phyloP scores from a whole-genome alignment of 2,888 invertebrate genomes.

The Calameuta idolon region DNA sequence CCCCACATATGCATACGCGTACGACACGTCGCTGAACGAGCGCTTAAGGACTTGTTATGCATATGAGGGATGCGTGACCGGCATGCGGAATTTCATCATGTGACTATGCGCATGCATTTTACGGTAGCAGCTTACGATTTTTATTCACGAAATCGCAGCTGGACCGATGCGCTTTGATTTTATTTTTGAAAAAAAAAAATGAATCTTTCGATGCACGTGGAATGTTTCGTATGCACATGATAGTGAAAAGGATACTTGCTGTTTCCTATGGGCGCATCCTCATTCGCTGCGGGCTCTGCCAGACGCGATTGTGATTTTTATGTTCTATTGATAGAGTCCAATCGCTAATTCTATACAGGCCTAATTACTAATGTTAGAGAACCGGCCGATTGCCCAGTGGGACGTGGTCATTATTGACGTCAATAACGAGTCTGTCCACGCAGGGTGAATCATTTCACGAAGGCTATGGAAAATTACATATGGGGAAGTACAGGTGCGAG shows the following conservation, averaged over 20 bases:
- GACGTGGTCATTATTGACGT: constrained; percentile 53
- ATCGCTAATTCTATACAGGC: constrained; percentile 40
- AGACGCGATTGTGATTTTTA: not conserved
- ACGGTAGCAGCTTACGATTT: not conserved
- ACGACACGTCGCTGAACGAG: constrained; percentile 19
- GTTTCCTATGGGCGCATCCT: not conserved
- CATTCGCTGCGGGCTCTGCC: not conserved
- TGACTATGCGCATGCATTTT: constrained; percentile 24
- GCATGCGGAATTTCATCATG: constrained; percentile 42
- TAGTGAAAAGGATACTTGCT: not conserved
- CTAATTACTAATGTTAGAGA: constrained; percentile 55
- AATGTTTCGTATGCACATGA: not conserved
- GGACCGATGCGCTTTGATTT: constrained; percentile 23
- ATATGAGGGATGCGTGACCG: constrained; percentile 51
- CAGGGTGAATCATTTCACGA: too few relatives aligned
- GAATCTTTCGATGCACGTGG: not conserved
- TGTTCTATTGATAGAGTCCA: constrained; percentile 31
- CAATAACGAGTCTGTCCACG: constrained; percentile 23
- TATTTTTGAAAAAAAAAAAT: too few relatives aligned
- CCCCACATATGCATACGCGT: not conserved
- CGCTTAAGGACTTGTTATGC: constrained; percentile 51
- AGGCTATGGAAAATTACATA: not conserved
- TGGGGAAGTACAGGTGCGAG: not conserved
- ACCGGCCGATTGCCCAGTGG: constrained; percentile 55
- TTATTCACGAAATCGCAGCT: not conserved